Evolutionary conservation across 2,113 vertebrate genomes (phyloP).

Genomic region (Carettochelys insculpta): DNA sequence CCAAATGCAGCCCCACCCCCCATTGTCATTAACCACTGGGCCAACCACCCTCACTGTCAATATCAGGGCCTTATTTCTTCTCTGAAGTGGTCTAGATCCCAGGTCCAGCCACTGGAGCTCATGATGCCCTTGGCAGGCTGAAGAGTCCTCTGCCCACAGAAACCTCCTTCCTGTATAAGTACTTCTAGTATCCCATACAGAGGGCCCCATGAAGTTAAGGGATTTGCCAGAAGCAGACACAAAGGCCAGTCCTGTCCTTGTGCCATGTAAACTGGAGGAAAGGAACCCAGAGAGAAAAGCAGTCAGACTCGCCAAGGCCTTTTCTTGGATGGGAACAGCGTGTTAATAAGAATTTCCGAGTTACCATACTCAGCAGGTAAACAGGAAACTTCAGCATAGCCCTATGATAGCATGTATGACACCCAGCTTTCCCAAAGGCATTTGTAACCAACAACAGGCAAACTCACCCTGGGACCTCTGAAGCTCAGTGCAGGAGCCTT

Average conservation of each 20-base stretch:
- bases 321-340: not conserved
- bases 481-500: too few species aligned
- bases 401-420: not conserved
- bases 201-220: not conserved
- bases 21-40: too few species aligned
- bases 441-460: too few species aligned
- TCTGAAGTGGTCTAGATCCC: not conserved
- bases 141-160: not conserved
- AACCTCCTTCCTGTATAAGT: not conserved
- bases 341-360: not conserved
- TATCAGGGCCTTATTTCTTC: not conserved
- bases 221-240: not conserved
- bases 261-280: not conserved
- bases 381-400: not conserved
- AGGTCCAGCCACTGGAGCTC: not conserved
- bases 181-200: fast-evolving
- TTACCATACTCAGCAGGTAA: not conserved
- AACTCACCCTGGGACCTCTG: too few species aligned
- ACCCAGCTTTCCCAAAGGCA: fast-evolving
- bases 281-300: not conserved
- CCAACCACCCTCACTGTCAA: not conserved
- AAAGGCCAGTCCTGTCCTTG: not conserved
- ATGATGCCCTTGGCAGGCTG: not conserved
- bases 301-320: not conserved
- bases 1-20: too few species aligned